Conservation (phyloP, 1,140 invertebrate species). For the Danaus melanippus region DNA sequence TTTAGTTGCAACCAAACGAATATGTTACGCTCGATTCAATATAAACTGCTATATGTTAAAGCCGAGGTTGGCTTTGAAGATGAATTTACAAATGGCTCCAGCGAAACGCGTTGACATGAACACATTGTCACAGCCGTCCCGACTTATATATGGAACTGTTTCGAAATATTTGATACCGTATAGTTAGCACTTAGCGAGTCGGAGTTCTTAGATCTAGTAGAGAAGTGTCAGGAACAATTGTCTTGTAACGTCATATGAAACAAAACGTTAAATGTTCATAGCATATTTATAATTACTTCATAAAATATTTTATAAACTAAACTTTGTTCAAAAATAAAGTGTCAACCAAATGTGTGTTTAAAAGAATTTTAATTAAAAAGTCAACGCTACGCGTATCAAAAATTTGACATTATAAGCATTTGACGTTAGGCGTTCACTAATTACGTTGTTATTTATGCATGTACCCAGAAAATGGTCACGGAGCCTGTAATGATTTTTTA, state of each 20-base stretch:
- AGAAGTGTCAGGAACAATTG: slow-evolving; percentile 2
- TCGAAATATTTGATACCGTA: slow-evolving; percentile 17
- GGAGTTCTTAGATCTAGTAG: background rate
- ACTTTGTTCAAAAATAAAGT: too few relatives aligned
- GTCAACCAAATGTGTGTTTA: background rate
- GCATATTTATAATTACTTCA: too few relatives aligned
- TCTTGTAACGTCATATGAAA: slow-evolving; percentile 2
- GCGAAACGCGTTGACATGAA: slow-evolving; percentile 38
- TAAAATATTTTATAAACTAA: too few relatives aligned
- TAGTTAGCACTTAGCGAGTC: slow-evolving; percentile 8
- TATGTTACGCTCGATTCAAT: slow-evolving; percentile 36
- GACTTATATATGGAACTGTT: slow-evolving; percentile 25
- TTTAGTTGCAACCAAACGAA: slow-evolving; percentile 44
- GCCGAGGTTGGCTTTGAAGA: slow-evolving; percentile 48
- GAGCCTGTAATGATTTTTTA: slow-evolving; percentile 63
- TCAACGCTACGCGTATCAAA: slow-evolving; percentile 34
- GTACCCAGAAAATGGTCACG: slow-evolving; percentile 34
- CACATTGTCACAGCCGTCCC: slow-evolving; percentile 49
- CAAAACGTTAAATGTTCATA: too few relatives aligned
- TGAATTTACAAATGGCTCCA: slow-evolving; percentile 46
- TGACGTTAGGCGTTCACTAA: slow-evolving; percentile 50
- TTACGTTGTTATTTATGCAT: slow-evolving; percentile 60
- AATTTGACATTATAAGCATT: slow-evolving; percentile 42
- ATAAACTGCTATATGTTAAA: slow-evolving; percentile 42
- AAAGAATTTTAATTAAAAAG: slow-evolving; percentile 45